Base-by-base conservation (phyloP, 2,113 vertebrate genomes). In the Agapornis roseicollis region DNA sequence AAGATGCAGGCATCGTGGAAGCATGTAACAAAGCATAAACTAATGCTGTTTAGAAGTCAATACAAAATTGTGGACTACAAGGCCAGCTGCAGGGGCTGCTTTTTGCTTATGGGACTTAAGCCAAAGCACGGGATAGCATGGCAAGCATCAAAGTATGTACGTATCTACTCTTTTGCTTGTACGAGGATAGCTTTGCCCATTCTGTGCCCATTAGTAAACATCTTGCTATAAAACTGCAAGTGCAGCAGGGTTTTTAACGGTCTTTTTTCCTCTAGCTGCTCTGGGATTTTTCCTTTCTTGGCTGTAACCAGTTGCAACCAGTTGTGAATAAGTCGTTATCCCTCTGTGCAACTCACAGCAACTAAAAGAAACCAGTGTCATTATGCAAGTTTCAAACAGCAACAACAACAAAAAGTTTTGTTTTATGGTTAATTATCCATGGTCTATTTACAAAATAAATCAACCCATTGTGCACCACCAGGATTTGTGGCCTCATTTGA, bases 401-500 rank as follows among this genome's bases (percentile, higher is more conserved):
- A 68, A 56, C 53, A 79, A 10, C 71, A 79, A 27, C 65, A 89
- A 94, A 96, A 96, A 97, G 96, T 97, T 97, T 97, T 96, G 94
- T 96, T 98, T 98, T 98, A 97, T 90, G 93, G 95, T 98, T 98
- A 98, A 98, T 98, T 97, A 98, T 96, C 97, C 96, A 95, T 96
- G 95, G 96, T 97, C 94, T 97, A 96, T 95, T 97, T 97, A 97
- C 96, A 98, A 98, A 97, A 97, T 97, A 97, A 98, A 97, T 97
- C 96, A 97, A 98, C 96, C 89, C 94, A 98, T 97, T 98, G 96
- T 97, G 91, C 93, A 97, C 96, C 91, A 97, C 83, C 76, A 97
- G 92, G 93, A 97, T 97, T 97, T 97, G 93, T 93, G 96, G 96
- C 96, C 97, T 96, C 94, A 97, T 96, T 80, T 98, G 97, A 97